These are phyloP conservation scores for Dendrolimus punctatus DNA, from an alignment of 1,140 invertebrate species.

Conservation along the genomic window DNA sequence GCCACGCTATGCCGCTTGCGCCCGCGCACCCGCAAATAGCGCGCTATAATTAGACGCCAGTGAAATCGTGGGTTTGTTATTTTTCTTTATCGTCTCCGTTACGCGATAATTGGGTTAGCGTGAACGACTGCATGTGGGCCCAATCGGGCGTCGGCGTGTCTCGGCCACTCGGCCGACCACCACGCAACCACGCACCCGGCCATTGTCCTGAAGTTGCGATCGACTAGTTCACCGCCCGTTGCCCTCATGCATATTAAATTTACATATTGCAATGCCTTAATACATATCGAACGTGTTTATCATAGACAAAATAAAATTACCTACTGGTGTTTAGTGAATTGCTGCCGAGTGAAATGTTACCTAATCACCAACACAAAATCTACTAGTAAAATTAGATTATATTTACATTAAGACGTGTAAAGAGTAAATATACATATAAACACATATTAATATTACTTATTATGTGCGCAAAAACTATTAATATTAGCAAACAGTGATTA, in stretches of 20 bases:
- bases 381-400: too few relatives aligned
- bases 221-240: constrained; percentile 11
- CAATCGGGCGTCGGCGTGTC: constrained; percentile 62
- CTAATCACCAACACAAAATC: too few relatives aligned
- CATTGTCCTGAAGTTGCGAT: constrained; percentile 20
- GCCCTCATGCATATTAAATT: constrained; percentile 4
- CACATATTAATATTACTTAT: too few relatives aligned
- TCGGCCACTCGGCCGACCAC: constrained; percentile 24
- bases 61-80: constrained; percentile 72
- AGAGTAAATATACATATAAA: too few relatives aligned
- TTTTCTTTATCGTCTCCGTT: constrained; percentile 70
- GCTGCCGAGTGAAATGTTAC: too few relatives aligned
- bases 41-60: constrained; percentile 65
- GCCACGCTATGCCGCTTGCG: constrained; percentile 63
- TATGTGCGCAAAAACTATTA: too few relatives aligned
- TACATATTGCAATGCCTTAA: too few relatives aligned
- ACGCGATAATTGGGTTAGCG: constrained; percentile 69
- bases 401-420: too few relatives aligned
- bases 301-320: too few relatives aligned
- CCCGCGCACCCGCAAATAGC: constrained; percentile 68
- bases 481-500: too few relatives aligned
- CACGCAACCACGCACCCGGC: constrained; percentile 14
- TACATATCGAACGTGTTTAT: too few relatives aligned
- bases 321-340: too few relatives aligned
- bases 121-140: constrained; percentile 57